These are phyloP conservation scores for Sander lucioperca DNA, from an alignment of 2,113 vertebrate species.

Conservation along the genomic window DNA sequence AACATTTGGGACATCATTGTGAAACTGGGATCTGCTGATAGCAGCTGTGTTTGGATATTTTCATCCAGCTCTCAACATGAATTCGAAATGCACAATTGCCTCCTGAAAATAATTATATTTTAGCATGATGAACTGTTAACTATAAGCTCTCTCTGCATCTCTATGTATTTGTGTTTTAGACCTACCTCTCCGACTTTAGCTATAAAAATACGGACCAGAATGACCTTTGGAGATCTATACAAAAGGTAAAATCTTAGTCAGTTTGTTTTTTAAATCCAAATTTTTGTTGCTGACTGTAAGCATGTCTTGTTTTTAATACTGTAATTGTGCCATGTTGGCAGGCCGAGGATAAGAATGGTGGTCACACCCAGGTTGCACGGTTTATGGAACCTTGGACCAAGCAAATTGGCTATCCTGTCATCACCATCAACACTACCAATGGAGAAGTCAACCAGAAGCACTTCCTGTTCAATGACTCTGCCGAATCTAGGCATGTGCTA, in stretches of 20 bases:
- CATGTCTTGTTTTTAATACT: not conserved
- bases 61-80: not conserved
- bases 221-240: slow-evolving; percentile 78
- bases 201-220: slow-evolving; percentile 53
- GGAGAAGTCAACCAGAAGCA: slow-evolving; percentile 85
- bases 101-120: not conserved
- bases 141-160: not conserved
- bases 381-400: slow-evolving; percentile 91
- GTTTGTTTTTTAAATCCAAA: not conserved
- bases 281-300: not conserved
- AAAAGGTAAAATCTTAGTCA: slow-evolving; percentile 61
- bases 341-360: not conserved
- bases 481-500: slow-evolving; percentile 47
- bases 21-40: not conserved
- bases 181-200: slow-evolving; percentile 65
- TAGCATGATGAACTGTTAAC: not conserved
- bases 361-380: fast-evolving
- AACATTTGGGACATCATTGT: not conserved
- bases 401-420: slow-evolving; percentile 91
- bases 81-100: not conserved
- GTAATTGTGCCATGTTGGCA: slow-evolving; percentile 36
- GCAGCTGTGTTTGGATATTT: slow-evolving; percentile 6
- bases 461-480: slow-evolving; percentile 88
- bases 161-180: slow-evolving; percentile 60
- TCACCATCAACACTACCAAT: slow-evolving; percentile 83